Evolutionary conservation across 2,888 invertebrate genomes (phyloP), one percentile per base, ranked within the genome.

Genomic region (Dolomedes plantarius): DNA sequence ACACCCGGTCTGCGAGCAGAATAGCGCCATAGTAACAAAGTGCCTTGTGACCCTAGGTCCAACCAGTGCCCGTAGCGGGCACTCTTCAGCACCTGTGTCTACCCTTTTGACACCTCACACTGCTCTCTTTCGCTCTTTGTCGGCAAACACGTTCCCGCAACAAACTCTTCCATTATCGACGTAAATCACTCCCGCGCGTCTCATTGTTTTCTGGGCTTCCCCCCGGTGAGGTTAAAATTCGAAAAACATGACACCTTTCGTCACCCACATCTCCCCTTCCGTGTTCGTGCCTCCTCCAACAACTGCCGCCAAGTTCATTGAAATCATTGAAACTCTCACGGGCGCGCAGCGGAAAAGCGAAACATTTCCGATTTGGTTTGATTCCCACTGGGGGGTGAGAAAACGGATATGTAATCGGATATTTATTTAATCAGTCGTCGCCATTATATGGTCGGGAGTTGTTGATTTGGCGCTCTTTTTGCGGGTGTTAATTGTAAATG

Each of bases 261-360:
- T 81, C 81, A 81, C 62, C 81, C 81, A 74, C 71, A 76, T 76
- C 75, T 71, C 82, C 82, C 76, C 76, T 82, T 82, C 82, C 82
- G 82, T 75, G 19, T 82, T 76, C 76, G 82, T 82, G 82, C 56
- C 56, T 56, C 11, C 56, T 56, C 56, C 56, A 56, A 2, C 11
- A 56, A 2, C 5, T 23, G 23, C 56, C 19, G 5, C 19, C 23
- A 23, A 56, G 56, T 56, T 56, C 56, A 56, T 56, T 56, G 56
- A 56, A 56, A 56, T 56, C 56, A 23, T 56, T 56, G 56, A 56
- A 56, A 23, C 19, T 56, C 82, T 75, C 82, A 71, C 82, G 75
- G 41, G 46, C 46, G 64, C 65, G 13, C n/a, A 69, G 68, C 74
- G 81, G 81, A 82, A 82, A 82, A 27, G 74, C 65, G 73, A 29